Evolutionary conservation across 1,140 invertebrate genomes (phyloP), one percentile per base, ranked within the genome.

Genomic region (Drosophila leontia): DNA sequence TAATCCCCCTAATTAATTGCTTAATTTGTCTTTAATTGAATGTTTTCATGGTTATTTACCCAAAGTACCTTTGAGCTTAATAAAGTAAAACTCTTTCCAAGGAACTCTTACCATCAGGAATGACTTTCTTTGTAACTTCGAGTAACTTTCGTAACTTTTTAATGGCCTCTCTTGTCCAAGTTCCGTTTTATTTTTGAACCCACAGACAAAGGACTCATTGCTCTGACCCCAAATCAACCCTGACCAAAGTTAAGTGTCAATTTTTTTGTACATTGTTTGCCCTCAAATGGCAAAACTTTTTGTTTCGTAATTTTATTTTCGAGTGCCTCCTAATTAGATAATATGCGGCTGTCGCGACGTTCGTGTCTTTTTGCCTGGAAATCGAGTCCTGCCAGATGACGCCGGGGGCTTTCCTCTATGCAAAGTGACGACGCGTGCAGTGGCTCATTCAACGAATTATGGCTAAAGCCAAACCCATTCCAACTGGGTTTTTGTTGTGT

Each of bases 221-320:
- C 9, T 17, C 11, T 37, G 15, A 35, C 61, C 62, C 17, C 35
- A 42, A 34, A 67, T 48, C 51, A 71, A 58, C 65, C 34, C 65
- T 64, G 65, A 67, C 63, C 64, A 80, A 70, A 39, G 42, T 44
- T 62, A 51, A 87, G 71, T 84, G 80, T 77, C 84, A 75, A 75
- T 70, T 77, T 56, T 68, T 69, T 68, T 53, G 47, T 63, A 68
- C 44, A 58, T 60, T 69, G 86, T 65, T 55, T 82, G 76, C 64
- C 86, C 85, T 75, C 82, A 86, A 90, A 90, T 90, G 86, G 86
- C 86, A 81, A 86, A 90, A 90, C 71, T 90, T 90, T 90, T 90
- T 90, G 86, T 90, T 72, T 59, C 68, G 44, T 71, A 80, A 88
- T 87, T 76, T 86, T 77, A 64, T 56, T 61, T 81, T 82, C 76